Conservation (phyloP, 1,140 invertebrate genomes). For the Choristoneura fumiferana region DNA sequence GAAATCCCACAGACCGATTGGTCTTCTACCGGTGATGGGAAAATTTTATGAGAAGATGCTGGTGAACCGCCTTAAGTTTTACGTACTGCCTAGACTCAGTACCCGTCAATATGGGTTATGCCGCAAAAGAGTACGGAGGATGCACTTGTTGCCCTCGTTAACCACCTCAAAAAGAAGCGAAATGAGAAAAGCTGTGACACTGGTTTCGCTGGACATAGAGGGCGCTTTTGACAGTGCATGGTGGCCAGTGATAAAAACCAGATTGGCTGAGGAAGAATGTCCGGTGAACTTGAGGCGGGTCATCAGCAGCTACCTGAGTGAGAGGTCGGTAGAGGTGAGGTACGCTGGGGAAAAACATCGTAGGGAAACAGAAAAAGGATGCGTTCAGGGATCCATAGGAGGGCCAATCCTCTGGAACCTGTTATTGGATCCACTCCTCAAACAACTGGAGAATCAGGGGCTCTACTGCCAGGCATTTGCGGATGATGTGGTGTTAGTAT, state of each 20-base stretch:
- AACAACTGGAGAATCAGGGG: not conserved
- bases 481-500: not conserved
- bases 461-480: not conserved
- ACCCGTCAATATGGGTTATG: too few species aligned
- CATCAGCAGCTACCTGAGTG: not conserved
- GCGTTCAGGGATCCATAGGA: too few species aligned
- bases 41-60: slow-evolving; percentile 22
- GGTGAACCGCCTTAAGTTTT: slow-evolving; percentile 1
- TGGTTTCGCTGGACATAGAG: too few species aligned
- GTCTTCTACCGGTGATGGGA: slow-evolving; percentile 17
- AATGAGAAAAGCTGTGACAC: not conserved
- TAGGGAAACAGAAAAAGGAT: not conserved
- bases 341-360: not conserved
- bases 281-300: too few species aligned
- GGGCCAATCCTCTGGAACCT: not conserved
- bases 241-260: not conserved
- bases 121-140: slow-evolving; percentile 22
- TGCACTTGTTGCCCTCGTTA: slow-evolving; percentile 9
- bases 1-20: slow-evolving; percentile 11
- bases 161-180: not conserved
- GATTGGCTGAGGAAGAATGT: too few species aligned
- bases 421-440: not conserved
- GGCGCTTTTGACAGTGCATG: too few species aligned
- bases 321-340: not conserved
- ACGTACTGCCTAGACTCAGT: slow-evolving; percentile 14